These are phyloP conservation scores for Nebria salina DNA, from an alignment of 2,888 invertebrate species.

Conservation along the genomic window DNA sequence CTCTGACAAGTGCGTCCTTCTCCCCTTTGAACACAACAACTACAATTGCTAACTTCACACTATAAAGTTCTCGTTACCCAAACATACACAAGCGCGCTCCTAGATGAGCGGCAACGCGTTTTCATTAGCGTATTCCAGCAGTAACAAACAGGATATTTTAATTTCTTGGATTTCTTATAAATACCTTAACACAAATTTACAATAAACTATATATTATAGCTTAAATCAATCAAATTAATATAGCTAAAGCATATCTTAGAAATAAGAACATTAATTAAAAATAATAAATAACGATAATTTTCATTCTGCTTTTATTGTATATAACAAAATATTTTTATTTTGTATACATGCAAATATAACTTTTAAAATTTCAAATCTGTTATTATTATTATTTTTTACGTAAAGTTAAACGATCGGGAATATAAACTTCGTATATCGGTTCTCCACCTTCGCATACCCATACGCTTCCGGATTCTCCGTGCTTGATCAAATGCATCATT, in stretches of 20 bases:
- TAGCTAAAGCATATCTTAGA: too few relatives aligned
- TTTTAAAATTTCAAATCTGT: not conserved
- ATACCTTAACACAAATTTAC: too few relatives aligned
- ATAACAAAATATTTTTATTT: too few relatives aligned
- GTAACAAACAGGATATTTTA: not conserved
- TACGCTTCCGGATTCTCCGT: constrained; percentile 61
- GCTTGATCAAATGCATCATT: constrained; percentile 53
- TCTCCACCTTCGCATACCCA: constrained; percentile 63
- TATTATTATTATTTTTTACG: constrained; percentile 20
- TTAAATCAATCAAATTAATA: too few relatives aligned
- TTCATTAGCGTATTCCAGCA: not conserved
- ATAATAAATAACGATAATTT: too few relatives aligned
- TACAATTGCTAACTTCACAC: constrained; percentile 45
- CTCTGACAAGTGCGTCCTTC: constrained; percentile 49
- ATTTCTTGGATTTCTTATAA: too few relatives aligned
- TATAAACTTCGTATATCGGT: constrained; percentile 60
- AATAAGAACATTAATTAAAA: too few relatives aligned
- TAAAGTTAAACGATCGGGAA: constrained; percentile 45
- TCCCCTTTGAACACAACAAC: constrained; percentile 41
- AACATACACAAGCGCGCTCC: not conserved
- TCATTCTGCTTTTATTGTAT: too few relatives aligned
- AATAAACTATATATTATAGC: too few relatives aligned
- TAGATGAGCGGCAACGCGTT: not conserved
- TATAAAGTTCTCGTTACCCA: constrained; percentile 31
- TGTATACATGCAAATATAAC: too few relatives aligned